phyloP scores from a whole-genome alignment of 1,140 invertebrate genomes.

The Capitella teleta region DNA sequence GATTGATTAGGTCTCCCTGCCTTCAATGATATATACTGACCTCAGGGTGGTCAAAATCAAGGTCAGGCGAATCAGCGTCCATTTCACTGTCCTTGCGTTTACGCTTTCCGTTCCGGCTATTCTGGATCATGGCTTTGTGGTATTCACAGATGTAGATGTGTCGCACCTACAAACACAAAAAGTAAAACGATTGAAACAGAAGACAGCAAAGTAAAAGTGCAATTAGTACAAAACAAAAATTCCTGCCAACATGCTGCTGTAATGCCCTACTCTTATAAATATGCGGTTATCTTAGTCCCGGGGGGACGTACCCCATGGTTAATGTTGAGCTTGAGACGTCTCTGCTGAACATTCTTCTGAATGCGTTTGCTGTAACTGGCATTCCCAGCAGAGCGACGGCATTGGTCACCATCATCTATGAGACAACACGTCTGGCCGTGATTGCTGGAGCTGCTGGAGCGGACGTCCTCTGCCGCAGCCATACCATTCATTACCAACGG shows the following conservation, averaged over 20 bases:
- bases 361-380: constrained; percentile 93
- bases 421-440: constrained; percentile 84
- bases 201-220: not conserved
- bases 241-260: not conserved
- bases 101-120: constrained; percentile 68
- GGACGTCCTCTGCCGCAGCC: constrained; percentile 67
- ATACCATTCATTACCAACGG: constrained; percentile 71
- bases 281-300: too few relatives aligned
- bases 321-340: constrained; percentile 75
- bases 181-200: too few relatives aligned
- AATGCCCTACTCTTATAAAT: too few relatives aligned
- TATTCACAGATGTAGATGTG: constrained; percentile 96
- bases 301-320: constrained; percentile 61
- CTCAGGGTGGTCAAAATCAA: constrained; percentile 63
- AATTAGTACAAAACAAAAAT: not conserved
- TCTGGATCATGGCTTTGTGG: constrained; percentile 90
- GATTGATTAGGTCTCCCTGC: too few relatives aligned
- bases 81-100: constrained; percentile 82
- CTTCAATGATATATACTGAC: too few relatives aligned
- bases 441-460: constrained; percentile 3
- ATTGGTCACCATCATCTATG: constrained; percentile 76
- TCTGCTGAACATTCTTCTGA: constrained; percentile 87
- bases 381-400: constrained; percentile 77
- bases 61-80: constrained; percentile 53
- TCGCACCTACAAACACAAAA: constrained; percentile 57